phyloP scores from a whole-genome alignment of 1,140 invertebrate genomes.

The Drosophila nebulosa region DNA sequence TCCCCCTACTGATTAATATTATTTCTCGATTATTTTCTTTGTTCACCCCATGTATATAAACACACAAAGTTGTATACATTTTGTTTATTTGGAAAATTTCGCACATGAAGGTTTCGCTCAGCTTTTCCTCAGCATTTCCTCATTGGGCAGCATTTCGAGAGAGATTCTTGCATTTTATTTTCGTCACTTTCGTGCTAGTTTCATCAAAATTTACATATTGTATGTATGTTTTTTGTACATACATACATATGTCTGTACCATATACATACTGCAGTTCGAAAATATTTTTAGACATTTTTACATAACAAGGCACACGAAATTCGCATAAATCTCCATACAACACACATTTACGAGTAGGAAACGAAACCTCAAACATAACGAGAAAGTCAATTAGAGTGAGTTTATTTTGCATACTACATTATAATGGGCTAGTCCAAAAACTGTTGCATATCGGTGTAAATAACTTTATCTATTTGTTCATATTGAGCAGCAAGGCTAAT shows the following conservation, averaged over 20 bases:
- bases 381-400: neutral
- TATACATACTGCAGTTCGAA: slow-evolving; percentile 31
- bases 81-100: slow-evolving; percentile 26
- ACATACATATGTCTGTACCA: slow-evolving; percentile 20
- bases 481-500: slow-evolving; percentile 59
- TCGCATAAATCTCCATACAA: slow-evolving; percentile 45
- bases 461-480: slow-evolving; percentile 29
- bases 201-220: slow-evolving; percentile 24
- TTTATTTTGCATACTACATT: slow-evolving; percentile 11
- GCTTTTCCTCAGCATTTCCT: neutral
- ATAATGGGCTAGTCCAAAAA: slow-evolving; percentile 25
- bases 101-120: slow-evolving; percentile 7
- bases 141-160: neutral
- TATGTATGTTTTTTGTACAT: slow-evolving; percentile 1
- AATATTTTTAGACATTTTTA: slow-evolving; percentile 48
- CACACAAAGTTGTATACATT: neutral
- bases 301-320: slow-evolving; percentile 39
- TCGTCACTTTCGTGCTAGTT: slow-evolving; percentile 44
- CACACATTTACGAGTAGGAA: neutral
- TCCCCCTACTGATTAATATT: slow-evolving; percentile 26
- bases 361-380: neutral
- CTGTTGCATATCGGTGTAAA: neutral
- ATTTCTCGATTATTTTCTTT: slow-evolving; percentile 45
- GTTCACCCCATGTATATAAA: slow-evolving; percentile 30
- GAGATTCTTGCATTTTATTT: slow-evolving; percentile 34